Percentiles rank a stretch among this genome's conserved stretches.
phyloP scores from a whole-genome alignment of 2,113 vertebrate genomes.

The Maccullochella peelii region DNA sequence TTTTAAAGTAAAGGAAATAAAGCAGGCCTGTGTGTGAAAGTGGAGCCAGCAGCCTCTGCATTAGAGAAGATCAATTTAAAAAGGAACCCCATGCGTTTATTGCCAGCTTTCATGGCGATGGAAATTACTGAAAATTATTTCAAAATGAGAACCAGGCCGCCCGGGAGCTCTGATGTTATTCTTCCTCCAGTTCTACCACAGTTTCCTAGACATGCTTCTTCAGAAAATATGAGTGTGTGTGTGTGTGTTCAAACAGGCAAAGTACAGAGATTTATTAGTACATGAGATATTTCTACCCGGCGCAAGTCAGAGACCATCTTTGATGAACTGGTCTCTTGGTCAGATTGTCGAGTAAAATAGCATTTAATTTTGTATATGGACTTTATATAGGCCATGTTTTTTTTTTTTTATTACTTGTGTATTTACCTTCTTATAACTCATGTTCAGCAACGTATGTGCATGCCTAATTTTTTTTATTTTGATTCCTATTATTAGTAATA shows the following conservation, averaged over 20 bases:
- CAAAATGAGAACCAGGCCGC: constrained; percentile 50
- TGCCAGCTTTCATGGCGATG: constrained; percentile 18
- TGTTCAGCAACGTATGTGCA: neutral
- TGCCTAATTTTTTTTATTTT: neutral
- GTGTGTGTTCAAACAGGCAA: neutral
- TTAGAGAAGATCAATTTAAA: constrained; percentile 18
- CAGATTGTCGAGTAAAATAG: neutral
- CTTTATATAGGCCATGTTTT: too few species aligned
- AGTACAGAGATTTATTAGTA: constrained; percentile 6
- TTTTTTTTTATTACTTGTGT: neutral
- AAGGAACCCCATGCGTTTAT: constrained; percentile 13
- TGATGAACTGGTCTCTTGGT: neutral
- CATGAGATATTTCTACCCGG: neutral
- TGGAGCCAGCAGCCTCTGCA: constrained; percentile 12
- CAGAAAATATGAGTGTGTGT: constrained; percentile 17
- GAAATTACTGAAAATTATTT: constrained; percentile 50
- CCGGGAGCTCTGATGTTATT: constrained; percentile 15
- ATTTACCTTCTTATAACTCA: neutral
- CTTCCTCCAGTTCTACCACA: neutral
- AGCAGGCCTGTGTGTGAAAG: neutral
- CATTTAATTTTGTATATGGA: too few species aligned
- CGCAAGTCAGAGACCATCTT: constrained; percentile 24
- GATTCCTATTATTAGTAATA: neutral
- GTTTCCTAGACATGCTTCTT: constrained; percentile 23
- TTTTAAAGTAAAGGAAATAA: too few species aligned